Base-by-base conservation (phyloP, 1,140 invertebrate genomes). In the Trachymyrmex cornetzi region DNA sequence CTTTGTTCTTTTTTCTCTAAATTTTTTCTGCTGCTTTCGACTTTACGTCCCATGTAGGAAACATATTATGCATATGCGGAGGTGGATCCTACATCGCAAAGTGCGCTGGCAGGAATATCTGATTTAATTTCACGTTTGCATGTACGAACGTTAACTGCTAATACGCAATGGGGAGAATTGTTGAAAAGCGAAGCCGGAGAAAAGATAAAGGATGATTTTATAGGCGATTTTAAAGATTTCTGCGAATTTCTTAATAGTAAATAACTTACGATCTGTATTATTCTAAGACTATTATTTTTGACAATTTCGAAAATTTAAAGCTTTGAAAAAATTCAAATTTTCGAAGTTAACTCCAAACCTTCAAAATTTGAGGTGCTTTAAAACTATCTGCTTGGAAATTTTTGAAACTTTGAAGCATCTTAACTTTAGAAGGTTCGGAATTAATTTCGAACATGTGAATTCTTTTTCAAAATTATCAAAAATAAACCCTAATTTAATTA, bases 91-190 rank as follows among this genome's bases (percentile, higher is more conserved):
- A n/a, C 38, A 22, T 92, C 92, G 0, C 86, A 92, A 84, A 93
- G 92, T 19, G 92, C 92, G 61, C 87, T 96, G 59, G 94, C 94
- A 74, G 94, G 94, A 5, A 89, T 96, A 34, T 95, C 95, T 53
- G 91, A 94, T 48, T 93, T 96, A 74, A 93, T 96, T 66, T 90
- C 92, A 50, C 89, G 95, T 64, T 91, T 96, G n/a, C 92, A 96
- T 24, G 93, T 94, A 67, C 95, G 95, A 50, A 94, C 95, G 4
- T 89, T 96, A 38, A 91, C 92, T 59, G 91, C 91, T 6, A 95
- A 95, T 14, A 95, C 92, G 48, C 94, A 96, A n/a, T 97, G 96
- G 95, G 96, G 96, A 27, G 94, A 96, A 75, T 92, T 96, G 11
- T 93, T 93, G n/a, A 96, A 96, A 77, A 95, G 92, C 12, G 94